These are phyloP conservation scores for Sebastes elongatus DNA, from an alignment of 2,797 vertebrate species.

Conservation along the genomic window DNA sequence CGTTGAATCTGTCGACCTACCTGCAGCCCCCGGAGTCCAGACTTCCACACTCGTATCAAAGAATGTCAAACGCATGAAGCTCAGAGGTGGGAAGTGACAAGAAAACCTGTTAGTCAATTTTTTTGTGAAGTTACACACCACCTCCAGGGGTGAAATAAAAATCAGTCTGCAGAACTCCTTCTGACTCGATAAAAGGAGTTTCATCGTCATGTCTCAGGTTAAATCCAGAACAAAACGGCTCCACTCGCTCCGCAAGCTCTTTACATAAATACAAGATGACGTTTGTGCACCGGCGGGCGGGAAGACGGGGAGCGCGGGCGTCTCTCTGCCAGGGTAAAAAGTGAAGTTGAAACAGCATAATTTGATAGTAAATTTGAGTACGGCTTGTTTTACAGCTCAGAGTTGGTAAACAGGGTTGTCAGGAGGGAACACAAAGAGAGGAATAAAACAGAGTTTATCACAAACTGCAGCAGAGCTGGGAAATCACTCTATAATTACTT, in stretches of 20 bases:
- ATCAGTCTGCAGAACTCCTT: neutral
- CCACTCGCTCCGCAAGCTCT: neutral
- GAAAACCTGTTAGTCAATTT: slow-evolving; percentile 26
- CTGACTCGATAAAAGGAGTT: neutral
- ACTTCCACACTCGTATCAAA: slow-evolving; percentile 25
- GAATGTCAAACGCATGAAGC: slow-evolving; percentile 16
- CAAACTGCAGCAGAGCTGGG: neutral
- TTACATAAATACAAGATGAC: neutral
- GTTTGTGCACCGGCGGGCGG: neutral
- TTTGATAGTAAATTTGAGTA: neutral
- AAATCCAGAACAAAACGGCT: neutral
- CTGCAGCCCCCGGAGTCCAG: slow-evolving; percentile 29
- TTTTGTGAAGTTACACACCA: neutral
- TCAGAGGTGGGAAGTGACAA: slow-evolving; percentile 40
- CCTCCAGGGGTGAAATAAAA: slow-evolving; percentile 1
- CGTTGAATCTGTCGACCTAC: slow-evolving; percentile 11
- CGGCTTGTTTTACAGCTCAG: neutral
- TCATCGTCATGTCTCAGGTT: neutral
- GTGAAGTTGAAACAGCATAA: neutral
- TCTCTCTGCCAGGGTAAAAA: neutral
- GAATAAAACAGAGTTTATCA: neutral
- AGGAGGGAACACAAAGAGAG: neutral
- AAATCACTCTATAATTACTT: neutral
- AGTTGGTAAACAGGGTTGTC: neutral
- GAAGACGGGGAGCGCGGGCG: neutral